Conservation (phyloP, 37 sponge, comb jelly and placozoan species). For the Theonella swinhoei region DNA sequence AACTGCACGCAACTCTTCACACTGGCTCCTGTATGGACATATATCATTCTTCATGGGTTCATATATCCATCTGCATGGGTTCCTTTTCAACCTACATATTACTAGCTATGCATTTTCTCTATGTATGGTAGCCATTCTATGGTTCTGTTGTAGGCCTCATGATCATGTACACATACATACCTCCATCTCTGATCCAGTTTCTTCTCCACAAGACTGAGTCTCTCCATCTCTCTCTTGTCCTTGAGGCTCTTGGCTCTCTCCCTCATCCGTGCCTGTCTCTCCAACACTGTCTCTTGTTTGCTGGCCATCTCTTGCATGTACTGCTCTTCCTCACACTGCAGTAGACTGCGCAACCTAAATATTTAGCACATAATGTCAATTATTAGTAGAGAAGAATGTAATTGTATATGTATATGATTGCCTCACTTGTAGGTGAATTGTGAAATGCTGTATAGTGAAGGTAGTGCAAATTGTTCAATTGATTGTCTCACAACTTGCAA, state of each 20-base stretch:
- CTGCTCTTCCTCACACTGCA: slow-evolving; percentile 86
- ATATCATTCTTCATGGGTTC: no score
- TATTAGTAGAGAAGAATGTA: background rate
- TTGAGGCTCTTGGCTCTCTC: slow-evolving; percentile 82
- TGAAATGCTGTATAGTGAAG: background rate
- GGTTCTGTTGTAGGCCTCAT: no score
- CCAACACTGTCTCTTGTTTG: slow-evolving; percentile 85
- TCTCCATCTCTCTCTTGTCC: slow-evolving; percentile 89
- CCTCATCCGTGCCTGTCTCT: slow-evolving; percentile 94
- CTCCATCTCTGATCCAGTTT: slow-evolving; percentile 94
- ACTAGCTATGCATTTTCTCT: no score
- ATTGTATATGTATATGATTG: background rate
- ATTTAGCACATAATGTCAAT: no score
- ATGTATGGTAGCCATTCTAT: no score
- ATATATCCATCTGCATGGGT: no score
- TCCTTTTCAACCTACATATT: no score
- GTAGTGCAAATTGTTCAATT: background rate
- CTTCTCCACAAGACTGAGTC: slow-evolving; percentile 85
- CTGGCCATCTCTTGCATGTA: slow-evolving; percentile 75
- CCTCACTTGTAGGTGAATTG: background rate
- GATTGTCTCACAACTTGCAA: no score
- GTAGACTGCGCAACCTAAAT: slow-evolving; percentile 74
- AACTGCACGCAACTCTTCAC: slow-evolving; percentile 91
- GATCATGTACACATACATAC: no score
- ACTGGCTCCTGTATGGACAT: slow-evolving; percentile 80